These are phyloP conservation scores for Orussus abietinus DNA, from an alignment of 1,140 invertebrate species.

Conservation along the genomic window DNA sequence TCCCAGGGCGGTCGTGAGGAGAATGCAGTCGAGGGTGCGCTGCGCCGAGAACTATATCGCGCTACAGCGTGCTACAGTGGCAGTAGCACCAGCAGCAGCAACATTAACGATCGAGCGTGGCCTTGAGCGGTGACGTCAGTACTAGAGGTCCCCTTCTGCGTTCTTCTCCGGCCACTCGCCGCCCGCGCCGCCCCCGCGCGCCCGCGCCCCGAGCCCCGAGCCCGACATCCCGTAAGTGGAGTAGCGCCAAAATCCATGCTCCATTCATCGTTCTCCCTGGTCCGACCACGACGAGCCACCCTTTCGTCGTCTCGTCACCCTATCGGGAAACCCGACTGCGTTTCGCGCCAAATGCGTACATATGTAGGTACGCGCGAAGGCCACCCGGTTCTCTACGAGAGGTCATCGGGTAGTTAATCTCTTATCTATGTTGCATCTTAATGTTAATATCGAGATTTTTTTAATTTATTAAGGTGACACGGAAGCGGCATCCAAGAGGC, in stretches of 20 bases:
- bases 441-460: no score
- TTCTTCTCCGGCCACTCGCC: background rate
- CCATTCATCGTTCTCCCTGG: slow-evolving; percentile 39
- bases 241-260: slow-evolving; percentile 36
- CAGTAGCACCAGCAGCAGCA: slow-evolving; percentile 28
- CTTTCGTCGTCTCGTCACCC: background rate
- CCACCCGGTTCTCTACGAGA: no score
- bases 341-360: slow-evolving; percentile 9
- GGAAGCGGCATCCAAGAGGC: no score
- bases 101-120: slow-evolving; percentile 42
- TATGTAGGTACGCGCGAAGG: no score
- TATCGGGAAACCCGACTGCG: no score
- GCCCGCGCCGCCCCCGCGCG: slow-evolving; percentile 8
- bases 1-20: no score
- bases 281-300: slow-evolving; percentile 14
- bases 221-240: slow-evolving; percentile 22
- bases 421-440: no score
- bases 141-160: slow-evolving; percentile 35
- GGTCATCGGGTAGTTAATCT: no score
- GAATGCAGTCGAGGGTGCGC: no score
- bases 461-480: no score
- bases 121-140: slow-evolving; percentile 44
- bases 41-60: no score
- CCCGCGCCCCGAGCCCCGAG: background rate
- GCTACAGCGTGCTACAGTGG: slow-evolving; percentile 16